Base-by-base conservation (phyloP, 2,113 vertebrate species). In the Colossoma macropomum region DNA sequence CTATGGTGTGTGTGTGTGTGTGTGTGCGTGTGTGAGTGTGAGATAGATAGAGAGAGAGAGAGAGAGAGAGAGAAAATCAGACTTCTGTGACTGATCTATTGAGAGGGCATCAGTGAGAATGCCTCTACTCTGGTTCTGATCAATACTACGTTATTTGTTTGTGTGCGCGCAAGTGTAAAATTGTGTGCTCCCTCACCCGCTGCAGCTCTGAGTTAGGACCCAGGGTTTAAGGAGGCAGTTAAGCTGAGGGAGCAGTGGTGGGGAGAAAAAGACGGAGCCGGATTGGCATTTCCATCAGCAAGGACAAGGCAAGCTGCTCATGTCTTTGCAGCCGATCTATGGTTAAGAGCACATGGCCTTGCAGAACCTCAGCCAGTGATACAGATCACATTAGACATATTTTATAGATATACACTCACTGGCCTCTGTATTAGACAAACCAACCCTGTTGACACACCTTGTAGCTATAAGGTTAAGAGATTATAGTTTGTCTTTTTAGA, bases 131-230 rank as follows among this genome's bases (percentile, higher is more conserved):
- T 65, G 85, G 82, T 86, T 79, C 85, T 82, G 84, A 90, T 94
- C 93, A 89, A 91, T 92, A 92, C 75, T 0, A 41, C 75, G 88
- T 90, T 86, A 91, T 92, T 93, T 93, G 90, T 92, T 90, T 90
- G 89, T 91, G 91, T 89, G 90, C 90, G 87, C 75, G 23, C 80
- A 56, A 89, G 88, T 87, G 89, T 91, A 91, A 90, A 92, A 93
- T 91, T 90, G 87, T 86, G 83, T 84, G 86, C 88, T 89, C 88
- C 87, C 88, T 86, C 52, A 10, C 63, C 38, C 30, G 21, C 34
- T 23, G 50, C n/a, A 30, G 48, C 84, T 80, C 83, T 86, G 86
- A 89, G 87, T 91, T 90, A 90, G 86, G 75, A 85, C 77, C 72
- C 85, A 70, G 62, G 68, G 77, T 87, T 91, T 88, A 88, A 87